Percentiles rank a stretch among this genome's conserved stretches.
Conservation (phyloP, 2,888 invertebrate genomes). For the Congeria kusceri region DNA sequence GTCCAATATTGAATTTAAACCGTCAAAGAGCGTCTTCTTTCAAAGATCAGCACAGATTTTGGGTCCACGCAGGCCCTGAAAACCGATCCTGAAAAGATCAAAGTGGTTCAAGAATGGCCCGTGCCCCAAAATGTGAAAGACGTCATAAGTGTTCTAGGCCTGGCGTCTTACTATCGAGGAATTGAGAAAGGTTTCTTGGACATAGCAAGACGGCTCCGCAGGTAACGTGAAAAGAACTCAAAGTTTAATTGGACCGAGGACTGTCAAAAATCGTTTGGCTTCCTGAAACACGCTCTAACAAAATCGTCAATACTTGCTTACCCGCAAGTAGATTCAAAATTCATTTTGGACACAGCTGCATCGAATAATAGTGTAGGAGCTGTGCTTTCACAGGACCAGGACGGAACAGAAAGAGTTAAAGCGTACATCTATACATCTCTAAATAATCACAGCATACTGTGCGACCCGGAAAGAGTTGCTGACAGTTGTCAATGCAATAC, state of each 20-base stretch:
- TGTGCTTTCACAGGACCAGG: too few species aligned
- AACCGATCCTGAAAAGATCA: constrained; percentile 34
- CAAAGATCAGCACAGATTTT: constrained; percentile 12
- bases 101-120: constrained; percentile 27
- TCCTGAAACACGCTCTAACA: constrained; percentile 27
- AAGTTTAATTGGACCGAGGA: not conserved
- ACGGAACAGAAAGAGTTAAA: too few species aligned
- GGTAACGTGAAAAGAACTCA: not conserved
- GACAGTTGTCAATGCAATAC: too few species aligned
- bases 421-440: too few species aligned
- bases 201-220: constrained; percentile 33
- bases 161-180: too few species aligned
- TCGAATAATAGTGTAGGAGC: too few species aligned
- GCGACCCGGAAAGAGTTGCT: too few species aligned
- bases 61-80: constrained; percentile 26
- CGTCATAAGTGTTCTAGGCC: constrained; percentile 20
- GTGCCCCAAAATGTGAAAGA: constrained; percentile 33
- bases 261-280: constrained; percentile 31
- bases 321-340: too few species aligned
- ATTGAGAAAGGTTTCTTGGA: constrained; percentile 26
- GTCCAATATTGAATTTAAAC: constrained; percentile 22
- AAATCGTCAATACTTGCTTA: constrained; percentile 39
- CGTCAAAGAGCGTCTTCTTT: constrained; percentile 26
- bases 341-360: too few species aligned
- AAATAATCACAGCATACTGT: too few species aligned